These are phyloP conservation scores for Lutjanus argentimaculatus DNA, from an alignment of 2,797 vertebrate genomes.

Conservation along the genomic window DNA sequence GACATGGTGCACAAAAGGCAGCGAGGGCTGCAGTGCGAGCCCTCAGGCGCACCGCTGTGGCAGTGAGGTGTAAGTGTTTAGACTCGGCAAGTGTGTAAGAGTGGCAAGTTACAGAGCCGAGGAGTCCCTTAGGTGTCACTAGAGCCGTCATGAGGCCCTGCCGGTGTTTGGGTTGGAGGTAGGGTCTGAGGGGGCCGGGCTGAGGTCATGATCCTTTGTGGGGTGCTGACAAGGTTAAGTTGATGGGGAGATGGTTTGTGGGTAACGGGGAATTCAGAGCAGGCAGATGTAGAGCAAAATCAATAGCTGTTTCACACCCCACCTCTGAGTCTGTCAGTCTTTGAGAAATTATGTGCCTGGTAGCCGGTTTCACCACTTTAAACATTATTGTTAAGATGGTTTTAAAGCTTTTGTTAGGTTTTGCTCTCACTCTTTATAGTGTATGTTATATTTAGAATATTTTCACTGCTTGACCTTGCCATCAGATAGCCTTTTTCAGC, in stretches of 20 bases:
- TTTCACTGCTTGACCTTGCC: too few relatives aligned
- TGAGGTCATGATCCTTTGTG: conserved; percentile 70
- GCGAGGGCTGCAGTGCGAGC: conserved; percentile 22
- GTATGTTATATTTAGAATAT: too few relatives aligned
- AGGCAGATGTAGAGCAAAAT: conserved; percentile 47
- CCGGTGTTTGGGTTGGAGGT: conserved; percentile 61
- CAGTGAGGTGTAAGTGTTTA: conserved; percentile 60
- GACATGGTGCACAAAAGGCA: conserved; percentile 24
- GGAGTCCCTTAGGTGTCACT: conserved; percentile 69
- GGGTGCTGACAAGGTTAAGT: conserved; percentile 76
- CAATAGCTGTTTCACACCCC: conserved; percentile 46
- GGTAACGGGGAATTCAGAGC: conserved; percentile 54
- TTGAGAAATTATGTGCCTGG: conserved; percentile 37
- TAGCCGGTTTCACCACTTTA: conserved; percentile 25
- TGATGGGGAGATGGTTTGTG: conserved; percentile 59
- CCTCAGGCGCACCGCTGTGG: conserved; percentile 38
- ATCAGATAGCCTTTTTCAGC: too few relatives aligned
- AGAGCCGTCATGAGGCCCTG: conserved; percentile 54
- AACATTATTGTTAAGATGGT: conserved; percentile 10
- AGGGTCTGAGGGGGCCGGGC: conserved; percentile 34
- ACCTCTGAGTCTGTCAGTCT: conserved; percentile 15
- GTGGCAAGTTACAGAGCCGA: conserved; percentile 49
- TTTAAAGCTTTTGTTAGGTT: conserved; percentile 24
- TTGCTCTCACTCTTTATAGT: conserved; percentile 1
- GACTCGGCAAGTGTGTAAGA: conserved; percentile 54